These are phyloP conservation scores for Dysidea cf. avara DNA, from an alignment of 37 sponge, comb jelly and placozoan species.

Conservation along the genomic window DNA sequence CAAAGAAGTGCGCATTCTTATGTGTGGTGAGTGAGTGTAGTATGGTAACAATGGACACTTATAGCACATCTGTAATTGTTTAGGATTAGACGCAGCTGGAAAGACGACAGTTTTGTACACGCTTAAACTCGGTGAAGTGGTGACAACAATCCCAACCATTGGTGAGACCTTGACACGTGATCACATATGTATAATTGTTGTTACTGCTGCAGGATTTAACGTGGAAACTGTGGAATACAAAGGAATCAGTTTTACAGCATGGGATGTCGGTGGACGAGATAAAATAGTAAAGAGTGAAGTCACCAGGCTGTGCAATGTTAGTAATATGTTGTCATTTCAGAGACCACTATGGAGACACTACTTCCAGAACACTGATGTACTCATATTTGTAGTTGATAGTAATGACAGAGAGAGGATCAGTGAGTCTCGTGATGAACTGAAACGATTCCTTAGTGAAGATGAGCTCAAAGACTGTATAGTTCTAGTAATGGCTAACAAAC, in stretches of 20 bases:
- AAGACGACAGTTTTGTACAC: constrained; percentile 91
- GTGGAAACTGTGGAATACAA: constrained; percentile 69
- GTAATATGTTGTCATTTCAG: constrained; percentile 21
- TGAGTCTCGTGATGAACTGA: constrained; percentile 62
- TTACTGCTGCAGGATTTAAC: constrained; percentile 61
- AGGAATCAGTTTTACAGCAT: constrained; percentile 58
- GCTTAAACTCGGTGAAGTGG: constrained; percentile 86
- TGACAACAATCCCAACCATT: constrained; percentile 87
- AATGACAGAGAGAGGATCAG: constrained; percentile 81
- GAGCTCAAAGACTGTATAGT: constrained; percentile 46
- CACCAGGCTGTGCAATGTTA: too few species aligned
- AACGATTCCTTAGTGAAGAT: constrained; percentile 52
- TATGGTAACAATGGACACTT: background rate
- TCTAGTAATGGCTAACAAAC: constrained; percentile 90
- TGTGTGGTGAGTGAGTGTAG: constrained; percentile 44
- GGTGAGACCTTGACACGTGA: constrained; percentile 40
- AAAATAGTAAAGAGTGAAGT: constrained; percentile 79
- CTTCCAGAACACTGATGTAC: constrained; percentile 70
- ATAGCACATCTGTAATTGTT: background rate
- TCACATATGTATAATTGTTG: background rate
- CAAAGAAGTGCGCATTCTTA: constrained; percentile 49
- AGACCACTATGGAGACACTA: constrained; percentile 88
- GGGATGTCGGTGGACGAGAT: constrained; percentile 82
- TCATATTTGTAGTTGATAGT: constrained; percentile 88
- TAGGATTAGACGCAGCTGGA: constrained; percentile 90